Evolutionary conservation across 2,888 invertebrate genomes (phyloP), one percentile per base, ranked within the genome.

Genomic region (Noctua fimbriata): DNA sequence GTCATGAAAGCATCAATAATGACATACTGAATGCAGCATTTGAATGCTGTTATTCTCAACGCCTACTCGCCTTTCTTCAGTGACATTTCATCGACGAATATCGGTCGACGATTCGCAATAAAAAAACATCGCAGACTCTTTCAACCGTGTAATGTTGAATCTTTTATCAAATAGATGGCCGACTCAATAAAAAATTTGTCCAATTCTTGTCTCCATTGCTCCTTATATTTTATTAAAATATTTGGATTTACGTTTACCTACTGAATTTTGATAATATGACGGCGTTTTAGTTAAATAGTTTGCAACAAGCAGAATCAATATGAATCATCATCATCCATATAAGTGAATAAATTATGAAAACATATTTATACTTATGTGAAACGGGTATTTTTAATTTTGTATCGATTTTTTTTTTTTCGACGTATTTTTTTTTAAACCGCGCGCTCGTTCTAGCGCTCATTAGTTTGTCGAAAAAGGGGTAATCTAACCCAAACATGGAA

Each of bases 81-180:
- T 44, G 32, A 67, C 41, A 80, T 67, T 79, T 49, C 5, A 60
- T 69, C n/a, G 47, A 24, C 16, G 78, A 66, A 78, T 72, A 72
- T 47, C 72, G 36, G 47, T 72, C 55, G 7, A 18, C 18, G 44
- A 78, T 78, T 66, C 24, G 47, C 28, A 66, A 58, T 47, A 65
- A 47, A 74, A 73, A 79, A 52, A 52, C 52, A 80, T 69, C 14
- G 44, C 41, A 12, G 6, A 32, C 18, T 74, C 49, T 52, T 52
- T 52, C 60, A 60, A 74, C 67, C 67, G n/a, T 63, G 67, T 52
- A 36, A 28, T 21, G 14, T 60, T 44, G 16, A 44, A 60, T 67
- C 18, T 67, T 67, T 67, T 36, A 79, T 52, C 58, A 52, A 79
- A 44, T 52, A n/a, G 16, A 73, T 32, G n/a, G 36, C 36, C 1